Conservation (phyloP, 2,888 invertebrate genomes). For the Dascillus cervinus region DNA sequence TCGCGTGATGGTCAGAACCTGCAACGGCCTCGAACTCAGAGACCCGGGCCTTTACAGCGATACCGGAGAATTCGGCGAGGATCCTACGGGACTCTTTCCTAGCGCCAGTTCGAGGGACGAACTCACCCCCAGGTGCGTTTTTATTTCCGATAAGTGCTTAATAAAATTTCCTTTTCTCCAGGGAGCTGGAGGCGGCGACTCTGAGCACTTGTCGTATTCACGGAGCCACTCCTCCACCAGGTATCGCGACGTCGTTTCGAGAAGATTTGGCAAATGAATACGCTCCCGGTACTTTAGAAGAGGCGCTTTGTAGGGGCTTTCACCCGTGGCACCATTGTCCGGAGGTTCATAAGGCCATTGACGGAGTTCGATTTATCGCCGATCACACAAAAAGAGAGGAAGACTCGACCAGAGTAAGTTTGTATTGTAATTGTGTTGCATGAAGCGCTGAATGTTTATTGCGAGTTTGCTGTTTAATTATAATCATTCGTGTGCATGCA, state of each 20-base stretch:
- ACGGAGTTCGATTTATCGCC: slow-evolving; percentile 86
- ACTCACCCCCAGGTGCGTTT: slow-evolving; percentile 50
- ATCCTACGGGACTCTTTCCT: slow-evolving; percentile 48
- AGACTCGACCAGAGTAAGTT: slow-evolving; percentile 79
- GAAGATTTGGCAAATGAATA: slow-evolving; percentile 43
- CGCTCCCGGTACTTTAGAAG: slow-evolving; percentile 27
- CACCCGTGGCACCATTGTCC: slow-evolving; percentile 86
- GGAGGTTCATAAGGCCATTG: slow-evolving; percentile 86
- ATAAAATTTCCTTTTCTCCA: slow-evolving; percentile 24
- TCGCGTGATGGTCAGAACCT: slow-evolving; percentile 67
- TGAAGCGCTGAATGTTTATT: too few species aligned
- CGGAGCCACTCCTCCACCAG: slow-evolving; percentile 53
- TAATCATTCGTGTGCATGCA: too few species aligned
- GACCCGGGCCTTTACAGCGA: slow-evolving; percentile 43
- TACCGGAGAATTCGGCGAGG: slow-evolving; percentile 35
- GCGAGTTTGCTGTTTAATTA: too few species aligned
- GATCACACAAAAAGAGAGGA: slow-evolving; percentile 89
- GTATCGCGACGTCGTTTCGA: slow-evolving; percentile 43
- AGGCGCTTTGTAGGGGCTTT: slow-evolving; percentile 43
- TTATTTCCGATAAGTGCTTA: too few species aligned
- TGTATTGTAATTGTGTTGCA: too few species aligned
- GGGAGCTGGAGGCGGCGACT: slow-evolving; percentile 50
- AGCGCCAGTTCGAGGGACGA: slow-evolving; percentile 50
- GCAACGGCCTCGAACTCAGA: slow-evolving; percentile 68
- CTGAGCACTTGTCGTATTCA: slow-evolving; percentile 51